Evolutionary conservation across 2,797 vertebrate species (phyloP), one percentile per base, ranked within the genome.

Genomic region (Melanotaenia parkinsoni): DNA sequence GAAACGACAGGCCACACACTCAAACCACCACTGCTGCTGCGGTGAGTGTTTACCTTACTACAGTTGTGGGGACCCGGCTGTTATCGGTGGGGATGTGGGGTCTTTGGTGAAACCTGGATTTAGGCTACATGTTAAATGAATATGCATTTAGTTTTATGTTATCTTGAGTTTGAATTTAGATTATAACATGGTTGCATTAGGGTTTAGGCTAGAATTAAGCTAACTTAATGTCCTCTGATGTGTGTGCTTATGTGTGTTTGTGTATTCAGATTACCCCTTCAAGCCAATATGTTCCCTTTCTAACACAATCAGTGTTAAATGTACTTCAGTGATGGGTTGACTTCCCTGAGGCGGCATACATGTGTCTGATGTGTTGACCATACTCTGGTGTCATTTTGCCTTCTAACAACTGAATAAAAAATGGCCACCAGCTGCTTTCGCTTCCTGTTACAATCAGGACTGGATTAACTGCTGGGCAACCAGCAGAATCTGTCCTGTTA

Each of bases 221-320:
- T 50, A 37, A 45, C 20, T 26, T 13, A 12, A 43, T 43, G 40
- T 60, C 58, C 5, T 24, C 58, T 24, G 58, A 12, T 35, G 50
- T n/a, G 59, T 58, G 57, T 38, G 58, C n/a, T 3, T 59, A 10
- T n/a, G 16, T 38, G 3, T 61, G 59, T 68, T 47, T 58, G 30
- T 57, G 37, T 64, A 20, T 13, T 58, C 12, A 30, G 53, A 63
- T 33, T 6, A 9, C 28, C 47, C 70, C 79, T 70, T 37, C 5
- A 16, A 79, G 76, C 47, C 70, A 77, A 62, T 70, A 74, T 56
- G 81, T 64, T 72, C 13, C 56, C 74, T 59, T 70, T 86, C 82
- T 37, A 35, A 68, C 72, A 76, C 22, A 1, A 82, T 86, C 26
- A 81, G 79, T 56, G 76, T 86, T 64, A 81, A 60, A 30, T 30